Evolutionary conservation across 2,888 invertebrate genomes (phyloP), one percentile per base, ranked within the genome.

Genomic region (Lepidocyrtoides sp.): DNA sequence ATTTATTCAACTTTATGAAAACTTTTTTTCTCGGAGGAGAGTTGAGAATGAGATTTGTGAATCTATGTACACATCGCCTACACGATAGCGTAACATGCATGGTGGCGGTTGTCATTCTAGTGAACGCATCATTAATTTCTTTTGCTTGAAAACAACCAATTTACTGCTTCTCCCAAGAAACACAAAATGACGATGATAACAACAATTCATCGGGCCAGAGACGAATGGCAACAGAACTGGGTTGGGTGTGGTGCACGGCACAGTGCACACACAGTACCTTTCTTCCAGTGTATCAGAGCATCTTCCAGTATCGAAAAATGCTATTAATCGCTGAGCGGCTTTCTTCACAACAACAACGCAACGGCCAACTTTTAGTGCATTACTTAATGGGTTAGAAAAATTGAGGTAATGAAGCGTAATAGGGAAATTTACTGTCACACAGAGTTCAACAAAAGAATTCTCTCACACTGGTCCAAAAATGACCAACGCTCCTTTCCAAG

Each of bases 311-410:
- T 29, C 29, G 12, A 12, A 63, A 63, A 82, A 93, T 91, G 17
- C 94, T 91, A 0, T 94, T 63, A 63, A 63, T 63, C 60, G 8
- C 23, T 48, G 44, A 75, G 51, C 36, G 23, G 95, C 17, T 94
- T 92, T 88, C 94, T 44, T 75, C 66, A 41, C n/a, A 57, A 20
- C 36, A 17, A 23, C 20, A 14, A n/a, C 26, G 32, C n/a, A n/a
- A n/a, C n/a, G n/a, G n/a, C n/a, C n/a, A n/a, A n/a, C n/a, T 51
- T 17, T 51, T 75, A 26, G 87, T 32, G 57, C 51, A 44, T 79
- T 63, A 87, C 66, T 77, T 87, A 87, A 87, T 79, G 87, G 79
- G 10, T 44, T 29, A 87, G 87, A 87, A 87, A 87, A 57, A 79
- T 57, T 79, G 85, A 75, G 36, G 75, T 86, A 86, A 86, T 86